These are phyloP conservation scores for Spilosoma lubricipeda DNA, from an alignment of 2,888 invertebrate species.

Conservation along the genomic window DNA sequence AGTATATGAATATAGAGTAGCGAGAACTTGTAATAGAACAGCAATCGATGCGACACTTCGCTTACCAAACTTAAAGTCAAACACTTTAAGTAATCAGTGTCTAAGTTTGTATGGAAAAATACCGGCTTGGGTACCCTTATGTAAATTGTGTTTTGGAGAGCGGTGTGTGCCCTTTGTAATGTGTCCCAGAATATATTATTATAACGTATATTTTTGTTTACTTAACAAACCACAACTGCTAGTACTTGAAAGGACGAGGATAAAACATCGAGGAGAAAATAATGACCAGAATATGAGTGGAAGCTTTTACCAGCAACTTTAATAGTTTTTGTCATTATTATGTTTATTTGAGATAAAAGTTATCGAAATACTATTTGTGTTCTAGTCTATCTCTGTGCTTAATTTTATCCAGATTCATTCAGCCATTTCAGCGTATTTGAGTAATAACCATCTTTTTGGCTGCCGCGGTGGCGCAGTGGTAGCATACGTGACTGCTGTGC, in stretches of 20 bases:
- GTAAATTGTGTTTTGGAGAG: background rate
- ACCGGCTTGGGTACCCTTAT: background rate
- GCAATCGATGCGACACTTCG: background rate
- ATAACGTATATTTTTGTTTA: background rate
- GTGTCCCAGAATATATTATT: background rate
- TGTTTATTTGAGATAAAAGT: too few species aligned
- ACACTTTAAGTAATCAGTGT: background rate
- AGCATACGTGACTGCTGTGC: too few species aligned
- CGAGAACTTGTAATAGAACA: background rate
- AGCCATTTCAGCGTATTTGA: too few species aligned
- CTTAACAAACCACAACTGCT: background rate
- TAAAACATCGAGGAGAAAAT: background rate
- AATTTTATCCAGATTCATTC: background rate
- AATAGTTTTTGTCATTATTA: too few species aligned
- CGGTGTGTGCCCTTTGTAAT: background rate
- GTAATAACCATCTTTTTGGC: background rate
- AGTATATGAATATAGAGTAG: background rate
- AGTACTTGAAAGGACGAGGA: background rate
- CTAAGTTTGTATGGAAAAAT: slow-evolving; percentile 3
- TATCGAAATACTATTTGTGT: too few species aligned
- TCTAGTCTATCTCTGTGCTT: too few species aligned
- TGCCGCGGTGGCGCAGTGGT: too few species aligned
- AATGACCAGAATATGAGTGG: background rate
- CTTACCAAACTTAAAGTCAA: background rate
- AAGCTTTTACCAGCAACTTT: background rate